These are phyloP conservation scores for Tribolium madens DNA, from an alignment of 1,140 invertebrate genomes.

Conservation along the genomic window DNA sequence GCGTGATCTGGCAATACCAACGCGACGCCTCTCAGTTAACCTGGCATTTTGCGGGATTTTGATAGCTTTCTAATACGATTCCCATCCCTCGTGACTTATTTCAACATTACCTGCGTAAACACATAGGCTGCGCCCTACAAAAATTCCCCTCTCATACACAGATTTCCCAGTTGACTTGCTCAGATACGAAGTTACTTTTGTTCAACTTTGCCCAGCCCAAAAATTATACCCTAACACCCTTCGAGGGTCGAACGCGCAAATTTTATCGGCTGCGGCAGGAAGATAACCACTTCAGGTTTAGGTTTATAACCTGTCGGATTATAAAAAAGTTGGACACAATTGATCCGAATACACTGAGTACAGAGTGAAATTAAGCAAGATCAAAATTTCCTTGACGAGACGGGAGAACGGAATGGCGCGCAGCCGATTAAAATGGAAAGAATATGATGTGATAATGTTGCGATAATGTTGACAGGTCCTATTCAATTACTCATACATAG, in stretches of 20 bases:
- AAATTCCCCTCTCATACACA: conserved; percentile 6
- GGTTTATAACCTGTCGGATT: conserved; percentile 30
- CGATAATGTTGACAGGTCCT: not conserved
- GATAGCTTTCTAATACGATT: conserved; percentile 39
- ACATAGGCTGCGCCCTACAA: not conserved
- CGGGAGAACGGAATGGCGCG: no score
- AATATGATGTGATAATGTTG: not conserved
- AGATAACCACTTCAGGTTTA: conserved; percentile 24
- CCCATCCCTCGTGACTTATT: conserved; percentile 20
- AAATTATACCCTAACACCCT: not conserved
- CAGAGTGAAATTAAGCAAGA: not conserved
- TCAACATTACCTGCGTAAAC: conserved; percentile 21
- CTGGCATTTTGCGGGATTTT: conserved; percentile 9
- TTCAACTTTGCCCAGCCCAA: not conserved
- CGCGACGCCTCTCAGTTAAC: conserved; percentile 21
- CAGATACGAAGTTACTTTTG: no score
- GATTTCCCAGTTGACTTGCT: conserved; percentile 27
- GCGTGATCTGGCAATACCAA: conserved; percentile 18
- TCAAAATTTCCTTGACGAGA: not conserved
- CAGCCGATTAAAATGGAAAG: not conserved
- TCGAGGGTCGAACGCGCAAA: conserved; percentile 6
- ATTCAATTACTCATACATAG: not conserved
- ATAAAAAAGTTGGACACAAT: conserved; percentile 16
- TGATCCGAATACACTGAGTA: not conserved
- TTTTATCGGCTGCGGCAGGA: conserved; percentile 1